phyloP scores from a whole-genome alignment of 2,797 vertebrate species.

The Decapterus maruadsi region DNA sequence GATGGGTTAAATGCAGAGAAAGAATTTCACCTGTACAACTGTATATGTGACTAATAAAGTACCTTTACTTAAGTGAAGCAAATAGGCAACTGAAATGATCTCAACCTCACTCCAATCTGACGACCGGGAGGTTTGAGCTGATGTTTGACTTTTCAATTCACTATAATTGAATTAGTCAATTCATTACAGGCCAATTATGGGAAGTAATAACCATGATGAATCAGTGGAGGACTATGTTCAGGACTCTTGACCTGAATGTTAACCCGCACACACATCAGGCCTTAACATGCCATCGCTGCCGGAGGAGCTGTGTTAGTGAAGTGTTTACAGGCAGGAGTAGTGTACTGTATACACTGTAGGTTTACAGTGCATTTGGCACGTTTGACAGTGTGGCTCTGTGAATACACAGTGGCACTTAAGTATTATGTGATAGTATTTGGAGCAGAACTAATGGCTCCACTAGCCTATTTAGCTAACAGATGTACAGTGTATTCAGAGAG shows the following conservation, averaged over 20 bases:
- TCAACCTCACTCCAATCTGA: not conserved
- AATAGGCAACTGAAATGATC: not conserved
- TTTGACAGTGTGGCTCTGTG: conserved; percentile 13
- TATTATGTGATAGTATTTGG: conserved; percentile 68
- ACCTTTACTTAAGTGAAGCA: too few species aligned
- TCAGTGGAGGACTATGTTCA: not conserved
- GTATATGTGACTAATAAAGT: too few species aligned
- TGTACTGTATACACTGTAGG: not conserved
- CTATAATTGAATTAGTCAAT: conserved; percentile 35
- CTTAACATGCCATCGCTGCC: not conserved
- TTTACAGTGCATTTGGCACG: conserved; percentile 29
- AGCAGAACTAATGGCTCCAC: conserved; percentile 75
- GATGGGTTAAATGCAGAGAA: too few species aligned
- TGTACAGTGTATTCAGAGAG: not conserved
- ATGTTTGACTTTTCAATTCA: conserved; percentile 1
- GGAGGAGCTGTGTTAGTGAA: not conserved
- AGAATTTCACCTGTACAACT: too few species aligned
- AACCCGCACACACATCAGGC: not conserved
- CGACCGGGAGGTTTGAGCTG: not conserved
- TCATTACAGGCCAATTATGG: conserved; percentile 39
- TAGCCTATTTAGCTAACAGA: conserved; percentile 53
- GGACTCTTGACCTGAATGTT: not conserved
- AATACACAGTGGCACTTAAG: conserved; percentile 45
- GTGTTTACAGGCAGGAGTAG: not conserved
- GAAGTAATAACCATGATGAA: conserved; percentile 8